Conservation (phyloP, 2,113 vertebrate genomes). For the Murina feae region DNA sequence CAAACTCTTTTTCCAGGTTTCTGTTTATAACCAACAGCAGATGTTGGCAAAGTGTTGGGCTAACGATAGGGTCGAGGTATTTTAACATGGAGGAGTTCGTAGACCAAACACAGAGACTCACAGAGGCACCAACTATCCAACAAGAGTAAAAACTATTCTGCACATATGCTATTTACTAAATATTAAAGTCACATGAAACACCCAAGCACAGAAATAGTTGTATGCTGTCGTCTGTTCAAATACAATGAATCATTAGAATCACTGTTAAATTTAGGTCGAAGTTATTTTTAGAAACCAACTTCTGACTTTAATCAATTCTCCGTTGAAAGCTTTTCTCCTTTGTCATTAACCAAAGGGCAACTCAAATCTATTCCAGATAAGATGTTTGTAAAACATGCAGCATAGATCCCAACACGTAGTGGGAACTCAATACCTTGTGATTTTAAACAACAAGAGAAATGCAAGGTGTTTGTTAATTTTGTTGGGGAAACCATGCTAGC, state of each 20-base stretch:
- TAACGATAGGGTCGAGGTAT: neutral
- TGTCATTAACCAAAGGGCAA: neutral
- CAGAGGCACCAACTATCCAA: neutral
- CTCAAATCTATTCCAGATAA: neutral
- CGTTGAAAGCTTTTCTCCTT: neutral
- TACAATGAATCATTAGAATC: neutral
- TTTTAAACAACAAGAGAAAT: neutral
- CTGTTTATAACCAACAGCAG: neutral
- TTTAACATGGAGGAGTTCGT: neutral
- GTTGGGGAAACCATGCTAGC: neutral
- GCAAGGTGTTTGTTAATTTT: neutral
- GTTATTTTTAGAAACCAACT: neutral
- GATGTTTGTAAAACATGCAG: neutral
- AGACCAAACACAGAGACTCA: neutral
- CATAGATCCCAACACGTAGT: neutral
- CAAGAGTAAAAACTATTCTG: neutral
- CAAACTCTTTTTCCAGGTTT: neutral
- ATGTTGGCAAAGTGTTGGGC: neutral
- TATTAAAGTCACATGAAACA: neutral
- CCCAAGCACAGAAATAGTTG: neutral
- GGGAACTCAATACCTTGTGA: neutral
- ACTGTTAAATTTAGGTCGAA: neutral
- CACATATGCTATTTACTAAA: neutral
- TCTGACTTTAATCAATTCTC: neutral
- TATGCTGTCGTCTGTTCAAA: neutral